These are phyloP conservation scores for Onchidella celtica DNA, from an alignment of 2,888 invertebrate genomes.

Conservation along the genomic window DNA sequence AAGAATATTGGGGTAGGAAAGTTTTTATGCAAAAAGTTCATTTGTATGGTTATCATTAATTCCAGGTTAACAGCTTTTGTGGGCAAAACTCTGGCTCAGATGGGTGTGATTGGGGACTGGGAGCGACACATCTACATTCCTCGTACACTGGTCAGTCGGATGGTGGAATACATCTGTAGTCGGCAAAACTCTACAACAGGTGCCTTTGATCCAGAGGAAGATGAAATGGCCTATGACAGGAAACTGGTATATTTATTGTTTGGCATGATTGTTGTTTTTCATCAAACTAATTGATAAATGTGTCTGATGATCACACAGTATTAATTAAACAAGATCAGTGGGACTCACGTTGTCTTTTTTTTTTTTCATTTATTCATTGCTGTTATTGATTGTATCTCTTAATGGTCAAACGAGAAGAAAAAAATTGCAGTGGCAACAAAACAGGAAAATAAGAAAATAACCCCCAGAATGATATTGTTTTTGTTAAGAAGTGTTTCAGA, in stretches of 20 bases:
- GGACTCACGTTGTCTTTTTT: background rate
- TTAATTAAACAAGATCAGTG: no score
- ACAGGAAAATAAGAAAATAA: no score
- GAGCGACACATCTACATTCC: slow-evolving; percentile 97
- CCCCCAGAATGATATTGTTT: no score
- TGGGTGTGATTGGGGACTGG: slow-evolving; percentile 95
- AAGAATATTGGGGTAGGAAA: no score
- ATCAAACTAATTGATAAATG: background rate
- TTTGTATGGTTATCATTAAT: no score
- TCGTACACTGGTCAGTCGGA: slow-evolving; percentile 90
- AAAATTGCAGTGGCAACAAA: no score
- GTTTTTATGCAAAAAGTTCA: no score
- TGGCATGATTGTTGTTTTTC: background rate
- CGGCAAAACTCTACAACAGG: slow-evolving; percentile 90
- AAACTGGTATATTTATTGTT: slow-evolving; percentile 49
- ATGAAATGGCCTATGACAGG: slow-evolving; percentile 45
- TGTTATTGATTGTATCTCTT: background rate
- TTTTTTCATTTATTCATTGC: background rate
- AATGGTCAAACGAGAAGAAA: no score
- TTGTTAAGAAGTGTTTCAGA: no score
- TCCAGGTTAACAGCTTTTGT: slow-evolving; percentile 94
- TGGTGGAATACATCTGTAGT: slow-evolving; percentile 91
- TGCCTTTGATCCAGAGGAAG: slow-evolving; percentile 85
- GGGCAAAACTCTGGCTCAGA: slow-evolving; percentile 92
- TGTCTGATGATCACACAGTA: no score